Evolutionary conservation across 2,113 vertebrate genomes (phyloP), one percentile per base, ranked within the genome.

Genomic region (Rallus limicola): DNA sequence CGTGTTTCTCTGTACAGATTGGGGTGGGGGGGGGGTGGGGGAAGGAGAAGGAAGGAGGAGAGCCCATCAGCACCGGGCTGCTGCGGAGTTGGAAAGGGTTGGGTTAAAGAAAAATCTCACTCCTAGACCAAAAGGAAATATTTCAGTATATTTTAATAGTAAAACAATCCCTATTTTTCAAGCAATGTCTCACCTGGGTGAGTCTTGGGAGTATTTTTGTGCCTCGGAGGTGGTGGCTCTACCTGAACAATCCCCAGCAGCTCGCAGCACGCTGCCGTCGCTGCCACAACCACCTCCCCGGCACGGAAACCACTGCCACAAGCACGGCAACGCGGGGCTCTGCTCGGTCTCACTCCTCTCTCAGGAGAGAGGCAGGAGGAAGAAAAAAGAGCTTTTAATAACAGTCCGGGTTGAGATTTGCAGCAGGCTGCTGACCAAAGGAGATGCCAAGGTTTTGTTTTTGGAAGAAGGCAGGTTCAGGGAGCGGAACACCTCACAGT

Each of bases 401-500:
- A 93, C 65, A 93, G 94, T 93, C 90, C 74, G 81, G 94, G 94
- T 80, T 74, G 78, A 86, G 90, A 85, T 16, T n/a, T 62, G 77
- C 7, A 92, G 92, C 72, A 92, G 92, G 91, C 77, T 92, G 83
- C 29, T 0, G 88, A 76, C 72, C 18, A 85, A 80, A 85, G 85
- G 92, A 95, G 95, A 77, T 44, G 94, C 40, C 92, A 93, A 50
- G 44, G 31, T 69, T 95, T 95, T 76, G 76, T 90, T 96, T 46
- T 10, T 91, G 86, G 90, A 92, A 90, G 96, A 93, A 92, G 88
- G 88, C 15, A 53, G 2, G 38, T 76, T 89, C 91, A 80, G 92
- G 86, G 59, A 92, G 87, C 93, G 88, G 94, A 96, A 94, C 81
- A 88, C 95, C 92, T 92, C 91, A 92, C 92, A 90, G 92, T 38